Evolutionary conservation across 2,888 invertebrate genomes (phyloP), one percentile per base, ranked within the genome.

Genomic region (Microdon myrmicae): DNA sequence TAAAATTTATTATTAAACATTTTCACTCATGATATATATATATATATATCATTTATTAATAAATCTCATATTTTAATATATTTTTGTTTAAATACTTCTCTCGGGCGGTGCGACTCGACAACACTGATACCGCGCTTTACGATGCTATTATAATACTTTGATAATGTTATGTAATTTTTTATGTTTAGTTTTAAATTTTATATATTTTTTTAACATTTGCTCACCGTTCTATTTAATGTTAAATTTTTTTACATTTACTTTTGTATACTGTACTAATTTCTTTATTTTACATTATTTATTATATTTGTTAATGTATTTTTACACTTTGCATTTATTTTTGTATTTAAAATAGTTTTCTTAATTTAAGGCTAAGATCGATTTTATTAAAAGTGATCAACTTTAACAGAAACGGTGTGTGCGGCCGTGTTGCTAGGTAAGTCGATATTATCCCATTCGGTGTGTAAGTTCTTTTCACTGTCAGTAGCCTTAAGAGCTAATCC

Each of bases 371-470:
- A 59, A 66, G 59, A 25, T 66, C 54, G 44, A 66, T 38, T 59
- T 54, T 61, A 61, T 56, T 58, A 94, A 81, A 94, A 94, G 81
- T 94, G 94, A 81, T 94, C 94, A 67, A 94, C 92, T 81, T 92
- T 89, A 53, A 94, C 94, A 44, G 93, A 91, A 25, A 94, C 92
- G 66, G 90, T 91, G 78, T 92, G 92, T 35, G 92, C 87, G 14
- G 91, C 90, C 56, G 90, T 87, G 69, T 91, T 92, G 68, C 89
- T 88, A 37, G 92, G 92, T 70, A 93, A 83, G 73, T 90, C 85
- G 70, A 92, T 92, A 70, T 92, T 90, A 72, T 92, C 90, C 88
- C 94, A 88, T 75, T 90, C 89, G 68, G 92, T 90, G 77, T 89
- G 89, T 71, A 91, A 85, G 81, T 91, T 90, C 73, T 91, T 89